A percentile compares a stretch with the other conserved stretches of the same genome.
Conservation (phyloP, 2,113 vertebrate genomes). For the Tylochromis polylepis region DNA sequence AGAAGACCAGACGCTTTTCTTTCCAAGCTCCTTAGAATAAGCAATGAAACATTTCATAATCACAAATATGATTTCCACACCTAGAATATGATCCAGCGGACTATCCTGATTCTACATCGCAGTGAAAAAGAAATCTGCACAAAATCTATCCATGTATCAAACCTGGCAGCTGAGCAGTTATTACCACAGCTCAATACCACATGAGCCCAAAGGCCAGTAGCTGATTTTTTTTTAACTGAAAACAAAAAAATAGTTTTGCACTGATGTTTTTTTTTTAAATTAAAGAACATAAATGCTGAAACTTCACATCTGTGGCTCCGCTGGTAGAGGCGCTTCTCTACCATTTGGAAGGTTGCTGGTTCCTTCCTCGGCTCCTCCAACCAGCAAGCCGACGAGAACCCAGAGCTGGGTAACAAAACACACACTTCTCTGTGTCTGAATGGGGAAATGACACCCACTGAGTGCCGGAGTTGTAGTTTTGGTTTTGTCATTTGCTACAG, state of each 20-base stretch:
- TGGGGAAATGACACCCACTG: too few relatives aligned
- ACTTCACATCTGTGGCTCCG: too few relatives aligned
- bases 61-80: background rate
- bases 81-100: background rate
- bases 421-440: too few relatives aligned
- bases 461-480: background rate
- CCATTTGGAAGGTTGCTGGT: too few relatives aligned
- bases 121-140: background rate
- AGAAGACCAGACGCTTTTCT: too few relatives aligned
- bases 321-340: too few relatives aligned
- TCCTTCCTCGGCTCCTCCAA: too few relatives aligned
- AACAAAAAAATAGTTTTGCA: background rate
- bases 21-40: too few relatives aligned
- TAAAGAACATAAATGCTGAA: too few relatives aligned
- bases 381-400: too few relatives aligned
- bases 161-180: background rate
- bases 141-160: accelerated
- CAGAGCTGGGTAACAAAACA: too few relatives aligned
- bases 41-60: background rate
- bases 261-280: too few relatives aligned
- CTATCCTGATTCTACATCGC: background rate
- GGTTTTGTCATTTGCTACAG: background rate
- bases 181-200: background rate
- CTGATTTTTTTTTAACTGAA: background rate
- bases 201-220: background rate